A percentile compares a stretch with the other conserved stretches of the same genome.
Conservation (phyloP, 2,888 invertebrate genomes). For the Schrankia costaestrigalis region DNA sequence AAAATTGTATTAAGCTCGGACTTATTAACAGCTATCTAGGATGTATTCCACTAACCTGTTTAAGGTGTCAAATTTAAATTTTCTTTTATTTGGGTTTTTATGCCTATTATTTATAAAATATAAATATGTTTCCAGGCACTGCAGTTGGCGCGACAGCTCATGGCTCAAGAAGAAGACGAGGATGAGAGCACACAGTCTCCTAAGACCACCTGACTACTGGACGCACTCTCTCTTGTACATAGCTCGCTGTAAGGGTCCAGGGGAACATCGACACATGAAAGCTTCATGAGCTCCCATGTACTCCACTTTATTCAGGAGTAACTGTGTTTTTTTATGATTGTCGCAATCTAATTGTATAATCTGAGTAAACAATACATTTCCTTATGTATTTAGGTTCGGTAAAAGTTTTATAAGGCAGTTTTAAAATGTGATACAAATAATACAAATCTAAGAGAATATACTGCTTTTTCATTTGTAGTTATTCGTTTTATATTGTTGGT, state of each 20-base stretch:
- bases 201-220: slow-evolving; percentile 56
- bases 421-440: no score
- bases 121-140: slow-evolving; percentile 85
- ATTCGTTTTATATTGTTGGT: not conserved
- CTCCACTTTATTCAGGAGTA: slow-evolving; percentile 22
- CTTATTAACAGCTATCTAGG: no score
- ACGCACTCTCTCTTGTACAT: slow-evolving; percentile 29
- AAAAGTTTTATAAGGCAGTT: no score
- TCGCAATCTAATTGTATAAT: slow-evolving; percentile 5
- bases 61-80: no score
- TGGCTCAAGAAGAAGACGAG: slow-evolving; percentile 94
- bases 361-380: slow-evolving; percentile 4
- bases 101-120: no score
- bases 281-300: slow-evolving; percentile 5
- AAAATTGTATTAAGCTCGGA: no score
- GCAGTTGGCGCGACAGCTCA: slow-evolving; percentile 92
- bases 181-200: slow-evolving; percentile 78
- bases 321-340: slow-evolving; percentile 13
- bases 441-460: slow-evolving; percentile 7
- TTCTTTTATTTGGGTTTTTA: no score
- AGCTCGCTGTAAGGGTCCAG: slow-evolving; percentile 33
- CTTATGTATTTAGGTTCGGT: no score
- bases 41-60: no score
- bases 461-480: not conserved
- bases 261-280: slow-evolving; percentile 20